Base-by-base conservation (phyloP, 2,888 invertebrate genomes). In the Tuberolachnus salignus region DNA sequence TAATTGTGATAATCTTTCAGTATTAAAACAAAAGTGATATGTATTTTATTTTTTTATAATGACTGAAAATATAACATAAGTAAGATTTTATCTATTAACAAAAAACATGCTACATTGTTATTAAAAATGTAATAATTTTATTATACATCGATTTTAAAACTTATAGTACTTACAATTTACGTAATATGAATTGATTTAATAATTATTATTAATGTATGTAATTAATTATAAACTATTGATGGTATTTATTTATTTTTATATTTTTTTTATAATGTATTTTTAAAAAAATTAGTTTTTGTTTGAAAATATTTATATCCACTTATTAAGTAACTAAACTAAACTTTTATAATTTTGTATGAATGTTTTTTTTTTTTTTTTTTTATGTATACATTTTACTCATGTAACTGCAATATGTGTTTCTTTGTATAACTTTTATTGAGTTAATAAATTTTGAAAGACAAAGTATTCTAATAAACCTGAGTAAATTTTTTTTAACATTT, bases 201-300 rank as follows among this genome's bases (percentile, higher is more conserved):
- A 64, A 21, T 46, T 21, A 23, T 66, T 49, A 23, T 23, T 49
- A 16, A 16, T 66, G 16, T 66, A 44, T 64, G 44, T 46, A 13
- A 21, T 13, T 21, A 44, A 64, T 16, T 49, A 11, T n/a, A 1
- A 61, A 42, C 53, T 4, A 34, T 61, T 61, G 2, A 26, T 44
- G 3, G n/a, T 55, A 55, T 46, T 46, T 26, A 26, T 26, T 71
- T 46, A 53, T 53, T 71, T 59, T 57, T 71, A 11, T 71, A 57
- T 44, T 71, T 55, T 70, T 57, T 71, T 57, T 71, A n/a, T 71
- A 57, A 10, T 70, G 16, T 46, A 71, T 13, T 71, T 34, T 34
- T 26, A 16, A n/a, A 57, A 59, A 46, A 59, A 26, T 3, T 44
- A 71, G 57, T 46, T n/a, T 3, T 42, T 71, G 46, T 71, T 44